Conservation (phyloP, 2,113 vertebrate species). For the Formicarius rufipectus region DNA sequence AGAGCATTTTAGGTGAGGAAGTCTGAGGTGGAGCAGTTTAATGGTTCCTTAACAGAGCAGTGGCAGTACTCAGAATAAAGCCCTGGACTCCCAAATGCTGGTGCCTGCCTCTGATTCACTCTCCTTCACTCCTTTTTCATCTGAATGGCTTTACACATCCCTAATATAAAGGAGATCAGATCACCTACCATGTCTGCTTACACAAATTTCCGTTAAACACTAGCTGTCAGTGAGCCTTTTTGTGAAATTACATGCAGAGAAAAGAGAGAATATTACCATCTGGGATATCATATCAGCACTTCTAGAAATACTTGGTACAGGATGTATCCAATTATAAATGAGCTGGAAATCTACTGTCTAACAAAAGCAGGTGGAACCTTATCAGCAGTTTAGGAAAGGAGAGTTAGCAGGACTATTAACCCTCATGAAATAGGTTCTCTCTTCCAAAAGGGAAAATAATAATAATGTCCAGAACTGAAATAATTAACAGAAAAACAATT, state of each 20-base stretch:
- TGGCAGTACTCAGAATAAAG: constrained; percentile 28
- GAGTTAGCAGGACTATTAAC: constrained; percentile 54
- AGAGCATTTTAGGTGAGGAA: constrained; percentile 22
- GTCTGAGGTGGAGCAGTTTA: constrained; percentile 30
- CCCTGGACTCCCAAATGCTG: neutral
- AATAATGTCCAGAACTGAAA: constrained; percentile 60
- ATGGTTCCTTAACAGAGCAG: neutral
- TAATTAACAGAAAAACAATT: constrained; percentile 67
- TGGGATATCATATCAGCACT: constrained; percentile 62
- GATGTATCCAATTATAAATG: constrained; percentile 65
- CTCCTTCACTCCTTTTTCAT: neutral
- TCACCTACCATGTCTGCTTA: constrained; percentile 20
- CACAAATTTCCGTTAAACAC: constrained; percentile 34
- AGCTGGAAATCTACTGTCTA: constrained; percentile 38
- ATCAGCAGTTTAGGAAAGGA: constrained; percentile 39
- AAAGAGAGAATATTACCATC: constrained; percentile 50
- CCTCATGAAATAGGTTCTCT: constrained; percentile 42
- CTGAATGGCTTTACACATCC: constrained; percentile 4
- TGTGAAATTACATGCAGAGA: constrained; percentile 37
- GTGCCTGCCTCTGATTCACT: neutral
- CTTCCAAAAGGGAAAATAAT: constrained; percentile 57
- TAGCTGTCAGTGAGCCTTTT: constrained; percentile 48
- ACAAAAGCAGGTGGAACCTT: constrained; percentile 56
- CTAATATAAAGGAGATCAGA: neutral
- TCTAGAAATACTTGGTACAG: constrained; percentile 45